Base-by-base conservation (phyloP, 2,797 vertebrate species). In the Oreochromis mossambicus region DNA sequence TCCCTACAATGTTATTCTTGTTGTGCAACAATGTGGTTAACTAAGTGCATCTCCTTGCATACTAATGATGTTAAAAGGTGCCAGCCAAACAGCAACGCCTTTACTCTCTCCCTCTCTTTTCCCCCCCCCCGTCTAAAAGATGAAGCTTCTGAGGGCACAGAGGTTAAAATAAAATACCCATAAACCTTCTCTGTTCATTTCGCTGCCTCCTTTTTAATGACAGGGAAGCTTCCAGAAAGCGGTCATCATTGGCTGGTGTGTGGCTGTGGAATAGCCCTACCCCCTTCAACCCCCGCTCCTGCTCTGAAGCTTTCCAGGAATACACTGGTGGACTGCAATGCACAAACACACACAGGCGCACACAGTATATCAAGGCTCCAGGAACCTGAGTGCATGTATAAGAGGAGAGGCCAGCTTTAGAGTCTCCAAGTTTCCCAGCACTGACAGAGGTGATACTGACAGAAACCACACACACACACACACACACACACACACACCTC, bases 271-370 rank as follows among this genome's bases (percentile, higher is more conserved):
- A 54, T 15, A 84, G 82, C 43, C 66, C 79, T 55, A 78, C 82
- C 77, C 85, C 68, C 87, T 87, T 75, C 70, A 75, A 75, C 46
- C 70, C 26, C 50, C 12, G 52, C 86, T 84, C 87, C 82, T 70
- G 55, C 90, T 87, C 79, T 87, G 70, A 48, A 73, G 86, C 91
- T 95, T 94, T 95, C 94, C 93, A 94, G 94, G 94, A 95, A 94
- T 86, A 95, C 87, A 86, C 17, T 66, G 24, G 77, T 80, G 86
- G 79, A 86, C 86, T 34, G 46, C 89, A 89, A 85, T 63, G 52
- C 80, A 83, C 84, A 80, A 13, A 84, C 78, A 58, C 46, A 54
- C 15, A 58, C 73, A 79, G 15, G 78, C 70, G 70, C 83, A 86
- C 63, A 78, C 15, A 61, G 32, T 17, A 48, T 5, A 77, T 77